phyloP scores from a whole-genome alignment of 2,113 vertebrate species.

The Platysteira castanea region DNA sequence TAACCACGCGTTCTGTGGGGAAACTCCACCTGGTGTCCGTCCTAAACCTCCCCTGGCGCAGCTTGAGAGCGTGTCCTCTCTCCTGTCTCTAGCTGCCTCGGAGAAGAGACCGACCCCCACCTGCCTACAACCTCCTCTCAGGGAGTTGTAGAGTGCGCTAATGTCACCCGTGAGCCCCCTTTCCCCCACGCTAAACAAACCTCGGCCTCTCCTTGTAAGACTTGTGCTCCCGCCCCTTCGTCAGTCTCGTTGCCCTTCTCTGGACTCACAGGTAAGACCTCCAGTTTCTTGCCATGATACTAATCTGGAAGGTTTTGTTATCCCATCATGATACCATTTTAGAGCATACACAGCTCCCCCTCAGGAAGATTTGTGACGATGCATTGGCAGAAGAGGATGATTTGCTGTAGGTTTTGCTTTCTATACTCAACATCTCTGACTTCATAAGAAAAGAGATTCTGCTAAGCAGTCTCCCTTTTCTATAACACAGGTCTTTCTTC shows the following conservation, averaged over 20 bases:
- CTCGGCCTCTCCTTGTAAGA: neutral
- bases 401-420: neutral
- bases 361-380: neutral
- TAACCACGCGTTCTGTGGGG: rapidly evolving
- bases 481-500: rapidly evolving
- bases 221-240: neutral
- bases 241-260: neutral
- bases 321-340: rapidly evolving
- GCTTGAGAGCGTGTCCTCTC: rapidly evolving
- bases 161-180: too few species aligned
- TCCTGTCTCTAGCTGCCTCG: neutral
- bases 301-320: neutral
- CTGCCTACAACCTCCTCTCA: too few species aligned
- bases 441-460: neutral
- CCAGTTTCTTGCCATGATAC: too few species aligned
- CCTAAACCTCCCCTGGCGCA: neutral
- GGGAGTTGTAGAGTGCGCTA: neutral
- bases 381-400: neutral
- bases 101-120: neutral
- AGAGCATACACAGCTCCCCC: neutral
- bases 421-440: neutral
- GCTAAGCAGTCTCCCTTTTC: neutral
- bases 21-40: neutral
- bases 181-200: neutral
- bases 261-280: neutral